Base-by-base conservation (phyloP, 2,797 vertebrate genomes). In the Zenarchopterus dispar region DNA sequence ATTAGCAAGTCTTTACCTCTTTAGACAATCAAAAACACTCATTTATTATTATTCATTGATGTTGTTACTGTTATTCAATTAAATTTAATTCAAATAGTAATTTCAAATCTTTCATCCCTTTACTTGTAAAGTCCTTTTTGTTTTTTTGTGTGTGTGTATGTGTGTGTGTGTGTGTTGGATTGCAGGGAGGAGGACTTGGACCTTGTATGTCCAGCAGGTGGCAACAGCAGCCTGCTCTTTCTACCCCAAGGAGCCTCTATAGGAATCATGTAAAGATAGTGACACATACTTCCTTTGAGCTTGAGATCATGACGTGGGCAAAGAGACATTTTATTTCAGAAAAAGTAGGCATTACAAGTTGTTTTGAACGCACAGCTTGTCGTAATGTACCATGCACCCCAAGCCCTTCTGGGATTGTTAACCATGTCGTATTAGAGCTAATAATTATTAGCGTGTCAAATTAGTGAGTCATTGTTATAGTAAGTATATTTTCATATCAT, bases 371-470 rank as follows among this genome's bases (percentile, higher is more conserved):
- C 7, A 18, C 71, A 19, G 54, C 42, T 43, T 71, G 78, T 74
- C 56, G 51, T 67, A 76, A 61, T 62, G 24, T 17, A 60, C 45
- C 67, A 70, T 66, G 75, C 57, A 67, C 57, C 48, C 28, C 54
- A 49, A 77, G 59, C 62, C 80, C 79, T 81, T 69, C 50, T 61
- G 74, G 84, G 83, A 70, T 73, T 72, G 76, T 77, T 85, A 80
- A 83, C 70, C 75, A 50, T 71, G 80, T 82, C 80, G 62, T 78
- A 89, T 85, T 87, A 88, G 72, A 71, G 72, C 67, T 88, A 85
- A 89, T 88, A 77, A 84, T 84, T 90, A 87, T 87, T 86, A 84
- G 77, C 82, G 77, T 86, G 82, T 86, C 82, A 80, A 82, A 86
- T 87, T 81, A 85, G 80, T 67, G 73, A 85, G 58, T 85, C 85